phyloP scores from a whole-genome alignment of 2,888 invertebrate genomes.

The Phaonia tiefii region DNA sequence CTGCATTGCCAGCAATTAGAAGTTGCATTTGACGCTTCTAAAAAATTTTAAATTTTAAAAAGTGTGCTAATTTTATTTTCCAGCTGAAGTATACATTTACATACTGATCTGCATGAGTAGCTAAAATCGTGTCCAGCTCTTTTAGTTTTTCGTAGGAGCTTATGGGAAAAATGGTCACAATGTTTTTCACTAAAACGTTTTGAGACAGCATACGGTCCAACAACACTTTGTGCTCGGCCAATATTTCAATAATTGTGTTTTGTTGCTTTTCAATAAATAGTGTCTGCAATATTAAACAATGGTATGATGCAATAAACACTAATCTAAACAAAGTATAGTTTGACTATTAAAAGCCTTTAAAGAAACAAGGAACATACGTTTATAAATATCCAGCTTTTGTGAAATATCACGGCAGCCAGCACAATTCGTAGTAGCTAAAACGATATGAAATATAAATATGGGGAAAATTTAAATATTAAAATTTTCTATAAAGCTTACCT shows the following conservation, averaged over 20 bases:
- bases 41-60: conserved; percentile 4
- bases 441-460: background rate
- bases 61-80: background rate
- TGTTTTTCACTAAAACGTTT: conserved; percentile 25
- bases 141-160: conserved; percentile 41
- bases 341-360: too few relatives aligned
- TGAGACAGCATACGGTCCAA: conserved; percentile 24
- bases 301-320: too few relatives aligned
- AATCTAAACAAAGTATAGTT: too few relatives aligned
- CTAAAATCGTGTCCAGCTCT: conserved; percentile 38
- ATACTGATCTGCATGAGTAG: conserved; percentile 44
- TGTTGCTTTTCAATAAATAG: too few relatives aligned
- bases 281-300: background rate
- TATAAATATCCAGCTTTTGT: too few relatives aligned
- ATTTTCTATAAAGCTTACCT: background rate
- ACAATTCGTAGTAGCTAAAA: background rate
- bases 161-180: conserved; percentile 34
- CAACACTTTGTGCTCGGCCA: conserved; percentile 44
- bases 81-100: conserved; percentile 42
- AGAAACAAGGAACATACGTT: too few relatives aligned
- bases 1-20: conserved; percentile 44
- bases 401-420: too few relatives aligned
- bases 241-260: too few relatives aligned
- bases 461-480: too few relatives aligned
- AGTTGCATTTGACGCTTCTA: conserved; percentile 38